A percentile compares a stretch with the other conserved stretches of the same genome.
Evolutionary conservation across 2,888 invertebrate genomes (phyloP).

Genomic region (Alsophila aescularia): DNA sequence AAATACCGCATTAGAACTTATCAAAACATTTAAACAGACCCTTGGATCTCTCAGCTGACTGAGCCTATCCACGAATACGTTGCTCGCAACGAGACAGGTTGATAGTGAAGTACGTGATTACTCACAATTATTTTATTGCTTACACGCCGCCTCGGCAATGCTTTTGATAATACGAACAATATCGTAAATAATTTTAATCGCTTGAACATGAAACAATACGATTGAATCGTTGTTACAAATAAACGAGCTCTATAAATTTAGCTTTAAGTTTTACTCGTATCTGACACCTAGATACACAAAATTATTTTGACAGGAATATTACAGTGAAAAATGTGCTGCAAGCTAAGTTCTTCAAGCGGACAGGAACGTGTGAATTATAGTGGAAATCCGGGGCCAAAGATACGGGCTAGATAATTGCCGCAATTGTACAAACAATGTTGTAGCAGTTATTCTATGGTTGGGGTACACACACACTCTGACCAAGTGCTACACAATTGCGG

Average conservation of each 20-base stretch:
- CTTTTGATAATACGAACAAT: constrained; percentile 41
- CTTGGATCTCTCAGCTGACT: constrained; percentile 18
- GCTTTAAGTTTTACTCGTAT: not conserved
- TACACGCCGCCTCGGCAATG: constrained; percentile 46
- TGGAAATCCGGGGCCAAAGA: too few relatives aligned
- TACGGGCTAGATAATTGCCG: too few relatives aligned
- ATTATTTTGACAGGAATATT: constrained; percentile 32
- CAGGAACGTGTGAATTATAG: constrained; percentile 56
- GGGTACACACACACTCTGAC: too few relatives aligned
- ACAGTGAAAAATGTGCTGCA: constrained; percentile 39
- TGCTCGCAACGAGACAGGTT: constrained; percentile 49
- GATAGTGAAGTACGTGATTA: constrained; percentile 56
- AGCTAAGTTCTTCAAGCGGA: constrained; percentile 42
- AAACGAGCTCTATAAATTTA: constrained; percentile 7
- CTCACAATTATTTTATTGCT: constrained; percentile 57
- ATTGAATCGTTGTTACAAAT: constrained; percentile 21
- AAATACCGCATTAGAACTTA: constrained; percentile 12
- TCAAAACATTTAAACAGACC: constrained; percentile 7
- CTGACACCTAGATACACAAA: constrained; percentile 8
- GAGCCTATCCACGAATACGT: constrained; percentile 30
- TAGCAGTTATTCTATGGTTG: too few relatives aligned
- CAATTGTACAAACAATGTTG: too few relatives aligned
- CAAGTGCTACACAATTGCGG: too few relatives aligned
- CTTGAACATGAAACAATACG: constrained; percentile 28
- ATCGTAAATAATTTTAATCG: constrained; percentile 34